These are phyloP conservation scores for Agapostemon virescens DNA, from an alignment of 2,888 invertebrate species.

Conservation along the genomic window DNA sequence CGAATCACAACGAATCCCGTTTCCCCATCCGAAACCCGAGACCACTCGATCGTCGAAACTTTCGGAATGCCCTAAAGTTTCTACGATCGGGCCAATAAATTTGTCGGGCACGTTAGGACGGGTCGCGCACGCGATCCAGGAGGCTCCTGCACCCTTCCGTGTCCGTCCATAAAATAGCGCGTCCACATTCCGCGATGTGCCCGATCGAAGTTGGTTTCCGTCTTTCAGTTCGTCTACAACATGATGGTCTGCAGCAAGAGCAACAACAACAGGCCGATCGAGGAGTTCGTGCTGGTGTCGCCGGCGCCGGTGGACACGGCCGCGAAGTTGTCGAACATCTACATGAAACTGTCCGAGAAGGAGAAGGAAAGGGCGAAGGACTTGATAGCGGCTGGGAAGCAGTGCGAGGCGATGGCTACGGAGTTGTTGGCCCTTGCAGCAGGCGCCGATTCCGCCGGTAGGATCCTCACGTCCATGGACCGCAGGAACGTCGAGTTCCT, in stretches of 20 bases:
- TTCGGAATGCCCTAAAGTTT: constrained; percentile 28
- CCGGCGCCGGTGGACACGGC: constrained; percentile 99
- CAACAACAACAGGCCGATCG: constrained; percentile 96
- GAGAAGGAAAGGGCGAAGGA: constrained; percentile 99
- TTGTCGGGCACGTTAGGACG: constrained; percentile 20
- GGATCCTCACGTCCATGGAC: constrained; percentile 97
- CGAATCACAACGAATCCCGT: too few relatives aligned
- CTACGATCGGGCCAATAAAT: constrained; percentile 37
- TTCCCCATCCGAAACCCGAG: neutral
- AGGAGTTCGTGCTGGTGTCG: constrained; percentile 98
- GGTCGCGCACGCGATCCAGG: constrained; percentile 34
- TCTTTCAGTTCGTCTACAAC: constrained; percentile 92
- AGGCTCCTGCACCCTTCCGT: neutral
- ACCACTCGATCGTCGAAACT: neutral
- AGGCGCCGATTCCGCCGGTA: constrained; percentile 95
- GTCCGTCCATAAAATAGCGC: neutral
- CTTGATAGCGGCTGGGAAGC: constrained; percentile 95
- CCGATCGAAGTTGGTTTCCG: constrained; percentile 18
- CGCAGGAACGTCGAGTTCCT: constrained; percentile 96
- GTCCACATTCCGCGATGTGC: constrained; percentile 14
- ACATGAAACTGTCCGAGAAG: constrained; percentile 93
- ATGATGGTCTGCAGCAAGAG: constrained; percentile 98
- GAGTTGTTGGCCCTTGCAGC: constrained; percentile 96
- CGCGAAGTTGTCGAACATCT: constrained; percentile 96
- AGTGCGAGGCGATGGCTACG: constrained; percentile 98